Percentiles rank a stretch among this genome's conserved stretches.
Evolutionary conservation across 2,888 invertebrate genomes (phyloP).

Genomic region (Campoletis raptor): DNA sequence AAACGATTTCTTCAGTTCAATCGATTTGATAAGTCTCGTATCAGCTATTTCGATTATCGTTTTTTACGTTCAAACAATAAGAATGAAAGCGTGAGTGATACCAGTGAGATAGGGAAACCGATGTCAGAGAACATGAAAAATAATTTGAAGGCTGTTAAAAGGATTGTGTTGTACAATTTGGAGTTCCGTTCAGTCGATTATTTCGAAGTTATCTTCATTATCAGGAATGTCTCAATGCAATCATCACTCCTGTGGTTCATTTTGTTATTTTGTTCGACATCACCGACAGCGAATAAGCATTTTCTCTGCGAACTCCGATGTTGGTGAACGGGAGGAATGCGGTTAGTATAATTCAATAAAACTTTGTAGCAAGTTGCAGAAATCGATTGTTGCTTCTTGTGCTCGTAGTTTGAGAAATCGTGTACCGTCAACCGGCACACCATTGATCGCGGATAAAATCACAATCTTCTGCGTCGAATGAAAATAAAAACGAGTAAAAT

Average conservation of each 20-base stretch:
- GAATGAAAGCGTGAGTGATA: neutral
- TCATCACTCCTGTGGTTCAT: neutral
- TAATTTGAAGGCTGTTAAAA: neutral
- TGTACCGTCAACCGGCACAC: constrained; percentile 11
- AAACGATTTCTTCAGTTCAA: constrained; percentile 13
- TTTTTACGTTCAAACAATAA: constrained; percentile 2
- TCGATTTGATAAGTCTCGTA: constrained; percentile 23
- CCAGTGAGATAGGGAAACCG: neutral
- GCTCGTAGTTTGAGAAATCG: neutral
- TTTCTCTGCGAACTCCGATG: neutral
- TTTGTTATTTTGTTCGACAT: neutral
- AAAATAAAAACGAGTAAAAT: neutral
- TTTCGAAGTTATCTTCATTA: neutral
- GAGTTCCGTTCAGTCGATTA: neutral
- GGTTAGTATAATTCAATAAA: constrained; percentile 25
- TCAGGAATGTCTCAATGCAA: neutral
- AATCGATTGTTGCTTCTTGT: neutral
- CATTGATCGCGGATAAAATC: constrained; percentile 17
- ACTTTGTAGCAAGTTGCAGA: neutral
- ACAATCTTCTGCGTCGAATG: neutral
- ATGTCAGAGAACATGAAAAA: neutral
- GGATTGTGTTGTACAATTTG: neutral
- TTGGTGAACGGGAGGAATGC: neutral
- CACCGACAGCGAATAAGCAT: constrained; percentile 21
- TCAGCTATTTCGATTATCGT: constrained; percentile 6